Evolutionary conservation across 1,140 invertebrate genomes (phyloP), one percentile per base, ranked within the genome.

Genomic region (Temnothorax curvispinosus): DNA sequence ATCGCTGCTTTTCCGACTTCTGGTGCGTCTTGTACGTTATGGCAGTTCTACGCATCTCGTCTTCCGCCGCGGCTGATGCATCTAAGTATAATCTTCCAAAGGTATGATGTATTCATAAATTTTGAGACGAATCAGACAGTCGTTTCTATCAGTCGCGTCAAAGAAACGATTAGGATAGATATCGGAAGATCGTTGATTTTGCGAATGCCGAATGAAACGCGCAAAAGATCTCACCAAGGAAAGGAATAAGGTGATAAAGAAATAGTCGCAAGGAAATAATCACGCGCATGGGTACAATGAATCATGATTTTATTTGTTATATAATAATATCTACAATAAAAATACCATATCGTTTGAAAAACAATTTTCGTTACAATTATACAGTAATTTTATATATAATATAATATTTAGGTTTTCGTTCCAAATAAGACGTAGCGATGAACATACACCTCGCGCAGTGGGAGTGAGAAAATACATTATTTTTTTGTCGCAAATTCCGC

Each of bases 271-370:
- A 15, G 4, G 18, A 60, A 80, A 52, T 82, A 72, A 74, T 13
- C 15, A 69, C 32, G 41, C 41, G 2, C 2, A 38, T 13, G 11
- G 13, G 1, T 94, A 95, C 93, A 94, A 95, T 94, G 93, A 95
- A 94, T 95, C 93, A 95, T 94, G 93, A 94, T 93, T 95, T 95
- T 95, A 94, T 95, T 95, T 93, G 94, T 94, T 95, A 94, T 94
- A 94, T 94, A 95, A 94, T 95, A 95, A 95, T 95, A 95, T 95
- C 94, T 95, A 95, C 94, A 95, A 95, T 95, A 95, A 95, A 95
- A 95, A 95, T 95, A 95, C 94, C 94, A 95, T 94, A 95, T 94
- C 93, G 94, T 95, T 95, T 95, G 93, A 94, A 95, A 95, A 95
- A 95, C 94, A 95, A 94, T 94, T 95, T 94, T 94, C 94, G 93